A percentile compares a stretch with the other conserved stretches of the same genome.
These are phyloP conservation scores for Meteorus colon DNA, from an alignment of 2,888 invertebrate species.

Conservation along the genomic window DNA sequence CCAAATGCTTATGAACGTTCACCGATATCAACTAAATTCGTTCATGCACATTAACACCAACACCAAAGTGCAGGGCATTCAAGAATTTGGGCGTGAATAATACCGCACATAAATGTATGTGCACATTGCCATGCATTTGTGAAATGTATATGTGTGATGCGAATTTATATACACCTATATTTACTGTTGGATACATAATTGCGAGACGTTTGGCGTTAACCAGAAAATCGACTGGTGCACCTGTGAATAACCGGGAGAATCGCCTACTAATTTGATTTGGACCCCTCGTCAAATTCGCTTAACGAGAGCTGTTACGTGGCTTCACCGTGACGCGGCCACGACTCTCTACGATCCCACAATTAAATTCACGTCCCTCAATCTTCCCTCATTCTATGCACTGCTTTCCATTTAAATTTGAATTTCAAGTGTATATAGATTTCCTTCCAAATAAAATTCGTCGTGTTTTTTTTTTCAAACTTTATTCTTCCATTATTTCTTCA, in stretches of 20 bases:
- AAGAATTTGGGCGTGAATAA: no score
- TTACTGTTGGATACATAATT: conserved; percentile 14
- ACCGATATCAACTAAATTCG: no score
- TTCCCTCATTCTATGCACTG: neutral
- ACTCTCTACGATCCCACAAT: conserved; percentile 26
- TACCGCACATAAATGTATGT: no score
- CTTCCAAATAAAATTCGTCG: neutral
- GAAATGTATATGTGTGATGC: neutral
- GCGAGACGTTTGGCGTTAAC: conserved; percentile 31
- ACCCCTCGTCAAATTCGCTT: conserved; percentile 48
- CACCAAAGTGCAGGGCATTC: no score
- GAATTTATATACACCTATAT: neutral
- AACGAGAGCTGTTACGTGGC: conserved; percentile 40
- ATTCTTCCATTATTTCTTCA: neutral
- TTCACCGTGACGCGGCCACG: conserved; percentile 22
- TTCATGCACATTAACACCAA: no score
- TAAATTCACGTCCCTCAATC: conserved; percentile 36
- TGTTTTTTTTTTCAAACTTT: neutral
- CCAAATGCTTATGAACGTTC: no score
- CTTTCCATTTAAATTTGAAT: conserved; percentile 34
- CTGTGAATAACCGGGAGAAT: conserved; percentile 46
- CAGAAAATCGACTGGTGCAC: conserved; percentile 46
- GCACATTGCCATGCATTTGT: neutral
- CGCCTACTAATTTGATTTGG: conserved; percentile 49
- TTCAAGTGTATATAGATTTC: neutral